phyloP scores from a whole-genome alignment of 2,888 invertebrate species.

The Diloba caeruleocephala region DNA sequence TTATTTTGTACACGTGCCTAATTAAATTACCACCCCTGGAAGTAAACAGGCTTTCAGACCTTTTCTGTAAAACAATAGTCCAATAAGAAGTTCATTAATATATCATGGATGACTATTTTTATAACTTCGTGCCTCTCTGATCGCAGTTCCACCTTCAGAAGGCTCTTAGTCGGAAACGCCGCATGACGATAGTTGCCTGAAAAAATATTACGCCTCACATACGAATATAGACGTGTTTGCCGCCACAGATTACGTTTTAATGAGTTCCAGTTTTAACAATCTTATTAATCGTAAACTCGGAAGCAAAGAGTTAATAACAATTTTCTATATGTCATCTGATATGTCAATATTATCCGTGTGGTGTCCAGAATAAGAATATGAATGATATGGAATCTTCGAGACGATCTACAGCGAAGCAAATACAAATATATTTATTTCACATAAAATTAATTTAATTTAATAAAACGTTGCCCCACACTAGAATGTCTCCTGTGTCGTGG shows the following conservation, averaged over 20 bases:
- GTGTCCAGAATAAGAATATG: no score
- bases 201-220: constrained; percentile 8
- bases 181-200: not conserved
- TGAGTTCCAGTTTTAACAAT: constrained; percentile 26
- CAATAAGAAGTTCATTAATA: constrained; percentile 23
- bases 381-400: no score
- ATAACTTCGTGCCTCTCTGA: not conserved
- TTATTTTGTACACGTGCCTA: constrained; percentile 30
- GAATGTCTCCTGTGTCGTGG: no score
- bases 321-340: no score
- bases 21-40: constrained; percentile 1
- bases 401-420: no score
- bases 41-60: not conserved
- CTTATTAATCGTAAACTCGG: constrained; percentile 32
- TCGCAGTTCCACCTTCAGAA: constrained; percentile 14
- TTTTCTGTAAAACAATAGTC: constrained; percentile 1
- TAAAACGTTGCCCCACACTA: no score
- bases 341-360: no score
- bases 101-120: constrained; percentile 9
- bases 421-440: no score
- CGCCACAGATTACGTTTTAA: constrained; percentile 31
- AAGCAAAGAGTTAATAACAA: constrained; percentile 23
- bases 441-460: no score
- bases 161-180: constrained; percentile 15
- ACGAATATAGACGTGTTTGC: constrained; percentile 7